Conservation (phyloP, 2,888 invertebrate species). For the Nephrotoma flavescens region DNA sequence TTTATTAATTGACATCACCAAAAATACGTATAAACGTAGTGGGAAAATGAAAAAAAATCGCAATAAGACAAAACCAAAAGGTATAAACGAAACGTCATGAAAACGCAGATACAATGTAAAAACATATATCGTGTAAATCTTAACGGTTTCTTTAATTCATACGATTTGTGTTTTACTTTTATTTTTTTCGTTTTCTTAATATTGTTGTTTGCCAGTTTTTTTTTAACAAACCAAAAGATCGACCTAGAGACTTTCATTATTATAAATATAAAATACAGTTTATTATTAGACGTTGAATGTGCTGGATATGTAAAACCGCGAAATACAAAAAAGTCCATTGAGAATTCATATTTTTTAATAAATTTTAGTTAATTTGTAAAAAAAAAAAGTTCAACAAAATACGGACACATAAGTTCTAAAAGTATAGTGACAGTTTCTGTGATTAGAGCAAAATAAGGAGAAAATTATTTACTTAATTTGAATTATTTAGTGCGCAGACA, state of each 20-base stretch:
- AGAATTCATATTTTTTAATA: not conserved
- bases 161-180: not conserved
- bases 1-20: not conserved
- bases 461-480: not conserved
- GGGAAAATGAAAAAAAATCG: not conserved
- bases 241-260: slow-evolving; percentile 13
- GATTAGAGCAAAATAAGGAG: not conserved
- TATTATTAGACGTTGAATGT: slow-evolving; percentile 3
- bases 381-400: not conserved
- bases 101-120: not conserved
- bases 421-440: not conserved
- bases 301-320: not conserved
- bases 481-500: not conserved
- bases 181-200: not conserved
- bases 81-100: not conserved
- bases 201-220: not conserved
- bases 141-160: not conserved
- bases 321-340: not conserved
- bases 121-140: not conserved
- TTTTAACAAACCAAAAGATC: slow-evolving; percentile 5
- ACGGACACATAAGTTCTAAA: not conserved
- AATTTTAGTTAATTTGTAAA: not conserved
- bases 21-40: not conserved
- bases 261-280: slow-evolving; percentile 4
- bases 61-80: not conserved